Base-by-base conservation (phyloP, 2,113 vertebrate species). In the Apeltes quadracus region DNA sequence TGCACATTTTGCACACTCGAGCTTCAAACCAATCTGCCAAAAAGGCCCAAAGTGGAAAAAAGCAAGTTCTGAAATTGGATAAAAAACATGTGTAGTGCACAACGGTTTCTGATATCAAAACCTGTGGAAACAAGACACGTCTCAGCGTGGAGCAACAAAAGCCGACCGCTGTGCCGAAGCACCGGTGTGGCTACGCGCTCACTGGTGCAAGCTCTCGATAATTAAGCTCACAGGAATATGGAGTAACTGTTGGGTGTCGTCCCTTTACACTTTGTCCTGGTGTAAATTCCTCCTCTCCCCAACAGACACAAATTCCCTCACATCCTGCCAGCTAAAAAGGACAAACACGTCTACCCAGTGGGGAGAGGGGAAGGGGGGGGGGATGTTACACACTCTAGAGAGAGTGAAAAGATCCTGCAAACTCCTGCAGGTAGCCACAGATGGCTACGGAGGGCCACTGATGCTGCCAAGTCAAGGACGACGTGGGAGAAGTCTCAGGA, bases 81-180 rank as follows among this genome's bases (percentile, higher is more conserved):
- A 38, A 38, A 38, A 38, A 38, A 7, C 3, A 38, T 46, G 59
- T 53, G n/a, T 69, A 53, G 54, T 70, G 36, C 43, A 51, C 36
- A 74, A 74, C 72, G 43, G 75, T 73, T 88, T 78, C 34, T 50
- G 63, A 63, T 69, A 44, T 70, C 71, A 76, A 58, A 75, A 82
- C 79, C 86, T 78, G 72, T 84, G 84, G 79, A 80, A 84, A 91
- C 53, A 38, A 81, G 76, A 88, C 56, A 64, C 62, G 64, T 65
- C 76, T 54, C 54, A 71, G 70, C 78, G 44, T 14, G 56, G 77
- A 72, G 66, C 84, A 84, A 82, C 67, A 87, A 83, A 72, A 85
- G 27, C 75, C 8, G 41, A 20, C 51, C 65, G 69, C 61, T 7
- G 46, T 10, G 46, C n/a, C 14, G 12, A 78, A 20, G 61, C 70